phyloP scores from a whole-genome alignment of 2,113 vertebrate species.

The Tor tambroides region DNA sequence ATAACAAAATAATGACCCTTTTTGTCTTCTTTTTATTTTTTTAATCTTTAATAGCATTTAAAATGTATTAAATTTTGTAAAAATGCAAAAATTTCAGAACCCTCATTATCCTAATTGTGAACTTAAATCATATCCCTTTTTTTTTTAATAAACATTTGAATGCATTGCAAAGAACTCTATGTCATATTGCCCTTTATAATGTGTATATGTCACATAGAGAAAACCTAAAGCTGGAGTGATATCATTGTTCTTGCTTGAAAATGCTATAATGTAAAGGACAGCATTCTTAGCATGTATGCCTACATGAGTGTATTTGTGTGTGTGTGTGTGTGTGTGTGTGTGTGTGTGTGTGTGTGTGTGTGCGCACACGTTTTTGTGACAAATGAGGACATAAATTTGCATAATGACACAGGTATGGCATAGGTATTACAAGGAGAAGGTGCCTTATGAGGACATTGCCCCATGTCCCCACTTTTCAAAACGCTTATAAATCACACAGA shows the following conservation, averaged over 20 bases:
- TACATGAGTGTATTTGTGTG: background rate
- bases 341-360: no score
- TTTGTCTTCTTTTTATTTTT: background rate
- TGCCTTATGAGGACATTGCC: no score
- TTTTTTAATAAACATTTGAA: background rate
- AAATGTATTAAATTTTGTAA: background rate
- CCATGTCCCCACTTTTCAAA: no score
- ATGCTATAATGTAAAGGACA: background rate
- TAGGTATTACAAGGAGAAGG: no score
- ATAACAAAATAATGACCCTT: background rate
- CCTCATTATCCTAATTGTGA: background rate
- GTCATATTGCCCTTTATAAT: background rate
- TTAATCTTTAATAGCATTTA: slow-evolving; percentile 1
- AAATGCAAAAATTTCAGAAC: background rate
- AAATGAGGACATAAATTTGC: no score
- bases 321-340: no score
- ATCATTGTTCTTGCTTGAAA: background rate
- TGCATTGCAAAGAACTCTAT: background rate
- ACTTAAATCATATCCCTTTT: background rate
- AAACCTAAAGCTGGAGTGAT: background rate
- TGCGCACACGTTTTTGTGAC: no score
- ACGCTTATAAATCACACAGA: no score
- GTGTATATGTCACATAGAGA: background rate
- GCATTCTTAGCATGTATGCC: background rate
- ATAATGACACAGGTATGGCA: no score